These are phyloP conservation scores for Dryoscopus gambensis DNA, from an alignment of 2,113 vertebrate genomes.

Conservation along the genomic window DNA sequence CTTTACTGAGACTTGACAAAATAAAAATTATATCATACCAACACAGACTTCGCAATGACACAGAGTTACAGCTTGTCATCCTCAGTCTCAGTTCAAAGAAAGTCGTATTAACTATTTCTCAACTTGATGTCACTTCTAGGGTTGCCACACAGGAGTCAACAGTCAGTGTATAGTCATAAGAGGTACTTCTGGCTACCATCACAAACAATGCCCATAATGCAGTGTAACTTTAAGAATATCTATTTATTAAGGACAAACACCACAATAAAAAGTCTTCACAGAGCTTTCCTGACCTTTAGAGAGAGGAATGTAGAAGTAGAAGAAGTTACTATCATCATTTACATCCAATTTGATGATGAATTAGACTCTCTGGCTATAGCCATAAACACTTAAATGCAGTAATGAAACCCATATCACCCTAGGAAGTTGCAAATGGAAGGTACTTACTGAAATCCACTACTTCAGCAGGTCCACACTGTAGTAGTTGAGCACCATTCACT, in stretches of 20 bases:
- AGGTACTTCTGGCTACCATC: not conserved
- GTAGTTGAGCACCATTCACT: not conserved
- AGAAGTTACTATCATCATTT: not conserved
- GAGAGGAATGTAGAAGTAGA: not conserved
- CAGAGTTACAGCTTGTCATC: not conserved
- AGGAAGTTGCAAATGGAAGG: not conserved
- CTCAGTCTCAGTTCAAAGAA: not conserved
- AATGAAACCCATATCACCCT: not conserved
- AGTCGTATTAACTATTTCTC: not conserved
- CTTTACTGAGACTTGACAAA: not conserved
- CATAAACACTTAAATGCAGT: not conserved
- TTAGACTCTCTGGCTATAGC: not conserved
- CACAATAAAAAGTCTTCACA: not conserved
- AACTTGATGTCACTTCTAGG: not conserved
- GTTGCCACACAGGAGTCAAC: not conserved
- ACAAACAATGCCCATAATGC: not conserved
- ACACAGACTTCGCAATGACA: not conserved
- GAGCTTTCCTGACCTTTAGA: not conserved
- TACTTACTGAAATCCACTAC: not conserved
- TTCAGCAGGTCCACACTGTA: not conserved
- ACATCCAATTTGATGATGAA: not conserved
- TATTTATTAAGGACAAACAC: not conserved
- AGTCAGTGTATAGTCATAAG: not conserved
- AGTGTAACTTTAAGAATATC: not conserved
- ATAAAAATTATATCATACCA: not conserved